phyloP scores from a whole-genome alignment of 2,797 vertebrate species.

The Ispidina picta region DNA sequence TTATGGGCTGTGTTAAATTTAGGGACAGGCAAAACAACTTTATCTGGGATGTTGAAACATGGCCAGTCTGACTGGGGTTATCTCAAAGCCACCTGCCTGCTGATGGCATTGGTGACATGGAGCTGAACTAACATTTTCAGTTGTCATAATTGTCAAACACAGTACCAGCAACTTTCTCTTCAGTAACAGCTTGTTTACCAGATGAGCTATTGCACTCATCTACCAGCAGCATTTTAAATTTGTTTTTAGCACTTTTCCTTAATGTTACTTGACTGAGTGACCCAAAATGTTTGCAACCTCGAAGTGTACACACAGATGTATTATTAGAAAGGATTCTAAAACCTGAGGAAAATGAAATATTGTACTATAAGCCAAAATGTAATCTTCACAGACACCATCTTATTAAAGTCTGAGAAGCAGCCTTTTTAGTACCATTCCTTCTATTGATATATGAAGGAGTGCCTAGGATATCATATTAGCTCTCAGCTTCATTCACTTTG shows the following conservation, averaged over 20 bases:
- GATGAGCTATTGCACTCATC: background rate
- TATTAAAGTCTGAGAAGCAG: slow-evolving; percentile 44
- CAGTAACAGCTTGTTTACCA: slow-evolving; percentile 26
- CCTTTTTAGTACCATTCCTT: slow-evolving; percentile 18
- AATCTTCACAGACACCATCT: slow-evolving; percentile 55
- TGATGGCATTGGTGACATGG: background rate
- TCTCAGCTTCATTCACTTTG: background rate
- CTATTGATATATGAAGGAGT: background rate
- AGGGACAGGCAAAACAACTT: background rate
- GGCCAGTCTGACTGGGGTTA: background rate
- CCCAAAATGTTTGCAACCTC: background rate
- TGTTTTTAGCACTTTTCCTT: background rate
- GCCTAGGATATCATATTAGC: background rate
- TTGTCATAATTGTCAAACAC: background rate
- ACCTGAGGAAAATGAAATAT: slow-evolving; percentile 38
- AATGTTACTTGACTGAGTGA: slow-evolving; percentile 13
- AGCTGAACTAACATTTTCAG: background rate
- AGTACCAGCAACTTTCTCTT: background rate
- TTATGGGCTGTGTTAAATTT: background rate
- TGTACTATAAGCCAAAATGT: slow-evolving; percentile 26
- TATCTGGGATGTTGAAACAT: background rate
- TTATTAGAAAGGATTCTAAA: slow-evolving; percentile 1
- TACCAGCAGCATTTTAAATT: background rate
- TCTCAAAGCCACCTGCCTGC: background rate
- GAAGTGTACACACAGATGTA: background rate